A percentile compares a stretch with the other conserved stretches of the same genome.
phyloP scores from a whole-genome alignment of 1,140 invertebrate species.

The Drosophila littoralis region DNA sequence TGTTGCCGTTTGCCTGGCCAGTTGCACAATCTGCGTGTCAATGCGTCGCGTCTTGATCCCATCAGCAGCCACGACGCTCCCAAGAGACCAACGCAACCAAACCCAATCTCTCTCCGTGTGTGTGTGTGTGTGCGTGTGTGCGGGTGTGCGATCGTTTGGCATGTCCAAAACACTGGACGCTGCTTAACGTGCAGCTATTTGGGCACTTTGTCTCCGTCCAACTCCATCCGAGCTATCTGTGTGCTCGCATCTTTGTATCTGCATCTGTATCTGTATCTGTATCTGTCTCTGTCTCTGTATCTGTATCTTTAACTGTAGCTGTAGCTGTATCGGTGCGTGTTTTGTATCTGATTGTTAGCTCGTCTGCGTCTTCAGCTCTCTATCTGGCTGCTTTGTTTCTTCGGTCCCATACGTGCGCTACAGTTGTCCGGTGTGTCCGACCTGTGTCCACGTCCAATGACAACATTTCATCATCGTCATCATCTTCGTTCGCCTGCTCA shows the following conservation, averaged over 20 bases:
- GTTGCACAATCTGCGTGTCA: constrained; percentile 79
- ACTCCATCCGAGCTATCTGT: constrained; percentile 31
- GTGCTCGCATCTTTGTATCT: constrained; percentile 42
- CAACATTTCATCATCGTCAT: constrained; percentile 80
- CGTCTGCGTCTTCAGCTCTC: constrained; percentile 13
- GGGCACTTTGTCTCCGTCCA: constrained; percentile 60
- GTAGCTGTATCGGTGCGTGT: constrained; percentile 61
- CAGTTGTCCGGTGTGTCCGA: constrained; percentile 64
- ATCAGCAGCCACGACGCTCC: constrained; percentile 57
- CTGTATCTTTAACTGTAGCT: constrained; percentile 20
- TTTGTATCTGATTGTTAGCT: constrained; percentile 63
- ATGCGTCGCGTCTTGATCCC: constrained; percentile 57
- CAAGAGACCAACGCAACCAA: constrained; percentile 46
- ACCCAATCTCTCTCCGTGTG: constrained; percentile 5
- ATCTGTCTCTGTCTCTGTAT: constrained; percentile 18
- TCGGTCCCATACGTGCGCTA: constrained; percentile 40
- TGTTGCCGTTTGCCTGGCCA: constrained; percentile 46
- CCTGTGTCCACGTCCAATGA: constrained; percentile 81
- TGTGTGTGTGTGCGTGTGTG: constrained; percentile 8
- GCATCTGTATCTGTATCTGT: constrained; percentile 7
- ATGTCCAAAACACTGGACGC: constrained; percentile 71
- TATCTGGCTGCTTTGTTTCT: constrained; percentile 2
- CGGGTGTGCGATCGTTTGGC: constrained; percentile 61
- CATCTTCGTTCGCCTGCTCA: constrained; percentile 49
- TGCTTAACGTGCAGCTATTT: constrained; percentile 77